phyloP scores from a whole-genome alignment of 2,888 invertebrate genomes.

The Chrysotoxum bicinctum region DNA sequence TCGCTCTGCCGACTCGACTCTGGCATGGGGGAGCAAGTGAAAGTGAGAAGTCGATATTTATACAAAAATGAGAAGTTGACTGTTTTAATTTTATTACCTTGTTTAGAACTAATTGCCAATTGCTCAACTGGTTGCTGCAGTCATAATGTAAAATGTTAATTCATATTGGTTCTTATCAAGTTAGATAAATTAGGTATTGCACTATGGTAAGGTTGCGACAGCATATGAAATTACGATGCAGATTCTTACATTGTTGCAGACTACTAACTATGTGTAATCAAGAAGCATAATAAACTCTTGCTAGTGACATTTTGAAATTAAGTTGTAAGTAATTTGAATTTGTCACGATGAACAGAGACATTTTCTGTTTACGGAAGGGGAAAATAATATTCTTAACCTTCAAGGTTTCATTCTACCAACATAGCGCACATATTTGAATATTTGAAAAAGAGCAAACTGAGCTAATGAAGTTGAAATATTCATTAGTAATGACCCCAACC shows the following conservation, averaged over 20 bases:
- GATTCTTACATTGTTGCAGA: conserved; percentile 10
- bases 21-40: conserved; percentile 20
- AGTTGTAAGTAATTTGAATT: not conserved
- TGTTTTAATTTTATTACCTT: conserved; percentile 14
- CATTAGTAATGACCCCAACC: not conserved
- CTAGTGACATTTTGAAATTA: not conserved
- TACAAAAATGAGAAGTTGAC: not conserved
- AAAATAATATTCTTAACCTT: not conserved
- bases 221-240: not conserved
- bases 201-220: not conserved
- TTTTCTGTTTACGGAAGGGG: not conserved
- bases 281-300: not conserved
- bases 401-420: not conserved
- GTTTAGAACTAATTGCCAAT: conserved; percentile 3
- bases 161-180: conserved; percentile 9
- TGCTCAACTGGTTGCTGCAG: not conserved
- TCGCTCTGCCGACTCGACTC: not conserved
- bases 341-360: not conserved
- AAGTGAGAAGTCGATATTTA: conserved; percentile 16
- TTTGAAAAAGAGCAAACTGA: conserved; percentile 3
- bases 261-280: not conserved
- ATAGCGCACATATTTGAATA: not conserved
- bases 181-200: not conserved
- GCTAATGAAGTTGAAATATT: not conserved
- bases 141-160: conserved; percentile 20